phyloP scores from a whole-genome alignment of 1,140 invertebrate species.

The Drosophila miranda region DNA sequence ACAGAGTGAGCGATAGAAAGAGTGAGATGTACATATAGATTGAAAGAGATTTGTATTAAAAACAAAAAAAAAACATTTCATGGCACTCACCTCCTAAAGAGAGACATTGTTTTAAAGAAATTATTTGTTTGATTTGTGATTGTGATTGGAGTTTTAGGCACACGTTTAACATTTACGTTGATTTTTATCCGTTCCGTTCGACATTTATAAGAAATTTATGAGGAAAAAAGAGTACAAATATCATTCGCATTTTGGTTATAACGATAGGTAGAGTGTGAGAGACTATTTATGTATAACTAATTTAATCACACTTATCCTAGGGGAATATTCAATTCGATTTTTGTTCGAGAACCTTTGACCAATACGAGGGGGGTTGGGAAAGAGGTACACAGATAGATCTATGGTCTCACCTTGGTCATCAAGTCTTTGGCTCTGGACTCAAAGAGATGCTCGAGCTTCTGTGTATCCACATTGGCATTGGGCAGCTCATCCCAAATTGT shows the following conservation, averaged over 20 bases:
- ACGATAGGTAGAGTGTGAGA: not conserved
- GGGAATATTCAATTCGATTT: conserved; percentile 13
- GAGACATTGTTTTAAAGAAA: conserved; percentile 36
- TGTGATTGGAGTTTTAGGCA: conserved; percentile 53
- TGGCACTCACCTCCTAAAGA: conserved; percentile 75
- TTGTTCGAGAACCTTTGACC: conserved; percentile 48
- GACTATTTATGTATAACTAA: conserved; percentile 34
- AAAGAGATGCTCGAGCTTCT: conserved; percentile 98
- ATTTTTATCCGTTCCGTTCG: conserved; percentile 57
- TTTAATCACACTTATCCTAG: conserved; percentile 56
- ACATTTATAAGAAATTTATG: conserved; percentile 64
- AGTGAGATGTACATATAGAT: conserved; percentile 22
- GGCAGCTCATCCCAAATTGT: conserved; percentile 98
- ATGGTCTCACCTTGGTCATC: conserved; percentile 89
- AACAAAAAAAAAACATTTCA: conserved; percentile 52
- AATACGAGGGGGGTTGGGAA: conserved; percentile 3
- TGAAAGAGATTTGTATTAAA: conserved; percentile 24
- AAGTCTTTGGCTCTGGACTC: conserved; percentile 98
- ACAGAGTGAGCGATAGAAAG: conserved; percentile 12
- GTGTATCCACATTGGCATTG: conserved; percentile 92
- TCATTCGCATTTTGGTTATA: conserved; percentile 49
- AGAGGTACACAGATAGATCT: conserved; percentile 17
- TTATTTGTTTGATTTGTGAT: conserved; percentile 30
- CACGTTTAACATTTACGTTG: conserved; percentile 66
- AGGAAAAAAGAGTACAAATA: conserved; percentile 69